These are phyloP conservation scores for Drosophila colorata DNA, from an alignment of 2,888 invertebrate species.

Conservation along the genomic window DNA sequence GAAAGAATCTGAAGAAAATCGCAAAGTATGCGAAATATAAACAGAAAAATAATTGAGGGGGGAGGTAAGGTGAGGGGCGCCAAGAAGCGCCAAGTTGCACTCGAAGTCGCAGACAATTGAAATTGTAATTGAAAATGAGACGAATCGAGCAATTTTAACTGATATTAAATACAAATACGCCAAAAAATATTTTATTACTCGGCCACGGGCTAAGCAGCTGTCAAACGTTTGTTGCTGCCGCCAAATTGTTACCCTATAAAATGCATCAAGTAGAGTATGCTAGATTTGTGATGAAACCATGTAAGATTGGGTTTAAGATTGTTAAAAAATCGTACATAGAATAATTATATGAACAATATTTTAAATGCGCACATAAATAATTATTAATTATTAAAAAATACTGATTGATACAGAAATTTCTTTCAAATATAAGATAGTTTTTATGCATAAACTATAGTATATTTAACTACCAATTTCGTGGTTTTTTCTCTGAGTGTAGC, in stretches of 20 bases:
- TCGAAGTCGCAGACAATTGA: conserved; percentile 47
- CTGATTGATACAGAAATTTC: no score
- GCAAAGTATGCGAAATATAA: conserved; percentile 36
- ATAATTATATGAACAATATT: no score
- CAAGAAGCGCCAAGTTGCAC: conserved; percentile 48
- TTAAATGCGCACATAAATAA: no score
- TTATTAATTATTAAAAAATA: no score
- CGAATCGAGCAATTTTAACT: conserved; percentile 48
- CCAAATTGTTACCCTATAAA: conserved; percentile 37
- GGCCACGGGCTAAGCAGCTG: conserved; percentile 48
- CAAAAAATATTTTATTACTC: conserved; percentile 53
- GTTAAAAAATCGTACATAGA: no score
- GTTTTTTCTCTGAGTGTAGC: no score
- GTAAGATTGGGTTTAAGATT: no score
- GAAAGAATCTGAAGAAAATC: conserved; percentile 28
- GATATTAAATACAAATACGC: conserved; percentile 66
- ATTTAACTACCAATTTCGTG: no score
- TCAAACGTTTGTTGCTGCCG: conserved; percentile 66
- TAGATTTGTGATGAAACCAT: neutral
- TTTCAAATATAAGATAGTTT: no score
- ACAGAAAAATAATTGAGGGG: neutral
- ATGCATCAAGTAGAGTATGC: neutral
- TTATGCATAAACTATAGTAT: no score
- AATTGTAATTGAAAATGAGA: conserved; percentile 60
- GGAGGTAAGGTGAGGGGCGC: neutral